Evolutionary conservation across 2,888 invertebrate genomes (phyloP), one percentile per base, ranked within the genome.

Genomic region (Pachycephus smyrnensis): DNA sequence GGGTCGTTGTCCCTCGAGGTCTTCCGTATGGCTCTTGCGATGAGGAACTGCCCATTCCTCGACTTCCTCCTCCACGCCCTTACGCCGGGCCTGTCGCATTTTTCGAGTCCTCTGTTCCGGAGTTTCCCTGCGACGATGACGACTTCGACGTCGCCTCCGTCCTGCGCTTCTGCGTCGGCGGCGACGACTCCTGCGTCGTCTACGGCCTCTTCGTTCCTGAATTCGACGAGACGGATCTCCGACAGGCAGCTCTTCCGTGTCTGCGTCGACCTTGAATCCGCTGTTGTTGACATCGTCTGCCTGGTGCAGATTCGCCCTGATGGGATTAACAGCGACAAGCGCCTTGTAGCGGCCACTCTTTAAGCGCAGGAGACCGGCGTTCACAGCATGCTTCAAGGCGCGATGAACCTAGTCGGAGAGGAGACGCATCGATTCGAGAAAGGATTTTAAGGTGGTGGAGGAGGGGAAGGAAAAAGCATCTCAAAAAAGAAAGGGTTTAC

Each of bases 351-450:
- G 88, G 68, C 88, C 88, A 30, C 87, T 84, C 35, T 84, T 83
- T 11, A 84, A 83, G 37, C 85, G 84, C 32, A 90, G 79, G 6
- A 89, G 80, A 6, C 89, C 88, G 0, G 87, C 88, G 68, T 82
- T 84, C 12, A 90, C 87, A 2, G 88, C 90, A 73, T 87, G 84
- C 75, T 87, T 89, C 77, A 90, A 74, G 12, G 90, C 89, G 37
- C 88, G 84, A 33, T 81, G 85, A 77, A 89, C 87, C 89, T 89
- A 11, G 23, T 74, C 1, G 30, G 71, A 23, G 68, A 36, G 36
- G 33, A 35, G 35, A 11, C 32, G 36, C 23, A 12, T 40, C 40
- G 6, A 15, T 40, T 15, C 12, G 30, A 30, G 4, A 30, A 69
- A 32, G 4, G 30, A 69, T 69, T 69, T 69, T 32, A 9, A 69